These are phyloP conservation scores for Oryzias curvinotus DNA, from an alignment of 2,113 vertebrate genomes.

Conservation along the genomic window DNA sequence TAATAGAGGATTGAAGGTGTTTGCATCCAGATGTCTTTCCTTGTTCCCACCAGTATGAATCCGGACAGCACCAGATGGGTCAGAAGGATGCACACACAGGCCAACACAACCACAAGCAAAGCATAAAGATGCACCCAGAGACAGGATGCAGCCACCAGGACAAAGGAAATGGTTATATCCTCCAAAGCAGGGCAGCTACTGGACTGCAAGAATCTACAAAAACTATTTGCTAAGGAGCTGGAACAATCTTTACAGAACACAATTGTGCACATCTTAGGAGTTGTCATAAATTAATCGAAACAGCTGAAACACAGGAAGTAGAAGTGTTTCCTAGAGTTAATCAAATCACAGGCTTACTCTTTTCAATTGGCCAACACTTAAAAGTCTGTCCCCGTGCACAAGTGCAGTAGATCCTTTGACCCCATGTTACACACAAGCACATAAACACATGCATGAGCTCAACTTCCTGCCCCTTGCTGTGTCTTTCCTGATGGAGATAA, in stretches of 20 bases:
- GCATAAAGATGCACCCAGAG: conserved; percentile 60
- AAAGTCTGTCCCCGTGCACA: conserved; percentile 41
- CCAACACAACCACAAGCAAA: conserved; percentile 36
- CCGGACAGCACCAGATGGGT: conserved; percentile 50
- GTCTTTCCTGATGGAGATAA: conserved; percentile 73
- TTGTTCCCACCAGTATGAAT: conserved; percentile 71
- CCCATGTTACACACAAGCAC: conserved; percentile 9
- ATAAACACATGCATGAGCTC: conserved; percentile 24
- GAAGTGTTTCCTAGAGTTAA: not conserved
- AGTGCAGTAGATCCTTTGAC: conserved; percentile 27
- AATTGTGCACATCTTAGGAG: not conserved
- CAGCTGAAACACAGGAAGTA: not conserved
- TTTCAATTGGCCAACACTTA: conserved; percentile 54
- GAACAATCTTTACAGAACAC: not conserved
- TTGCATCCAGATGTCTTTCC: conserved; percentile 78
- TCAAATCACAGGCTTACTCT: conserved; percentile 24
- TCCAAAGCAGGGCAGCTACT: conserved; percentile 44
- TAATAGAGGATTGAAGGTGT: conserved; percentile 67
- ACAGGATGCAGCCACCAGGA: conserved; percentile 74
- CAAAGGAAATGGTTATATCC: conserved; percentile 70
- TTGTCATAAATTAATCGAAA: not conserved
- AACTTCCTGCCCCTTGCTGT: conserved; percentile 65
- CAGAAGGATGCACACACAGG: conserved; percentile 42
- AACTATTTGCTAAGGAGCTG: conserved; percentile 11
- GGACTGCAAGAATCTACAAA: conserved; percentile 4